Conservation (phyloP, 2,113 vertebrate species). For the Melanerpes formicivorus region DNA sequence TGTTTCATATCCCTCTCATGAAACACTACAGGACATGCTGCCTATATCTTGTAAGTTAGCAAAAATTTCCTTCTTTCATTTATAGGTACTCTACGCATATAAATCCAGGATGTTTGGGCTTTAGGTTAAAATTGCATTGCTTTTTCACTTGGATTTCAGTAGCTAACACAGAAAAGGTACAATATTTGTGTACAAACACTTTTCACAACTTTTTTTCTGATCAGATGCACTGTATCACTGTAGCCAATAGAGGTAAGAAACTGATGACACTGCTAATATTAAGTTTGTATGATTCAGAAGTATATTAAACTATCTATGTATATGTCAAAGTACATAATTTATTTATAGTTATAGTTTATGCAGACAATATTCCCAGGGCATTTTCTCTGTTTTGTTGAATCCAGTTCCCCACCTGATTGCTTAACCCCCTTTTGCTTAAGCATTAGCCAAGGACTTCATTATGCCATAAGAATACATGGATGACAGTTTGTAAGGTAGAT, state of each 20-base stretch:
- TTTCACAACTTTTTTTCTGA: not conserved
- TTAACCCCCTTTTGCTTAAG: not conserved
- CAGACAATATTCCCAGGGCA: rapidly evolving
- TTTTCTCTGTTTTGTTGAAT: not conserved
- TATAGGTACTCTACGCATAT: not conserved
- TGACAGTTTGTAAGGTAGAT: not conserved
- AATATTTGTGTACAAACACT: not conserved
- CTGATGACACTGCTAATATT: not conserved
- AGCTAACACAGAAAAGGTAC: not conserved
- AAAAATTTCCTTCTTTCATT: not conserved
- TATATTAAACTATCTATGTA: not conserved
- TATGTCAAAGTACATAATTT: not conserved
- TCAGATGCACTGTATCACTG: rapidly evolving
- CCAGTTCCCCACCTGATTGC: not conserved
- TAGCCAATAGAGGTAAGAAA: not conserved
- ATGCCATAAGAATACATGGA: rapidly evolving
- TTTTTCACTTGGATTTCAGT: not conserved
- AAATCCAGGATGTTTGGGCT: not conserved
- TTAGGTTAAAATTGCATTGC: not conserved
- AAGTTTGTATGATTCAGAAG: not conserved
- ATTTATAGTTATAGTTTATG: not conserved
- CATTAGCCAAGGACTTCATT: not conserved
- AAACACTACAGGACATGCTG: not conserved
- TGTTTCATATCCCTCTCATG: not conserved
- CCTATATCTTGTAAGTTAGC: not conserved